A percentile compares a stretch with the other conserved stretches of the same genome.
Conservation (phyloP, 2,888 invertebrate genomes). For the Tetragnatha montana region DNA sequence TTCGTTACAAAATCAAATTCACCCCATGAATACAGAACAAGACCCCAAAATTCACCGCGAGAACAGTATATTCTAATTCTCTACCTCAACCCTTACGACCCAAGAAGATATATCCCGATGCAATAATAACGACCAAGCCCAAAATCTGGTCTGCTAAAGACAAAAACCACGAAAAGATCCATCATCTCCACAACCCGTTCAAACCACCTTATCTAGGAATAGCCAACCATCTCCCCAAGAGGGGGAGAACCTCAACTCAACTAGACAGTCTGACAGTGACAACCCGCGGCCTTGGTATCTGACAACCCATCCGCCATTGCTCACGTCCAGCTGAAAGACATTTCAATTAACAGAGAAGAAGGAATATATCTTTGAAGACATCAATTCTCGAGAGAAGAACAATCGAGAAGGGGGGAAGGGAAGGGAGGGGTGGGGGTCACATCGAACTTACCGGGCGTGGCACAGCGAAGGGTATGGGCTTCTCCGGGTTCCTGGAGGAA, state of each 20-base stretch:
- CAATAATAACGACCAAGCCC: no score
- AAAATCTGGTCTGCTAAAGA: no score
- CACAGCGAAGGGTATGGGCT: constrained; percentile 64
- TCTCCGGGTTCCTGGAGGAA: constrained; percentile 63
- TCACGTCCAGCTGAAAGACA: background rate
- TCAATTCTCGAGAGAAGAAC: background rate
- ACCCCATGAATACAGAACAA: no score
- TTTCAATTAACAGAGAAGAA: background rate
- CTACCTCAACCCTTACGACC: no score
- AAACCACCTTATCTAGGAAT: no score
- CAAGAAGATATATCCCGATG: no score
- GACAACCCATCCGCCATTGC: background rate
- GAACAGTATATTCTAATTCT: no score
- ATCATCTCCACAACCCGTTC: no score
- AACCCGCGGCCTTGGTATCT: background rate
- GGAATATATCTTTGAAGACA: background rate
- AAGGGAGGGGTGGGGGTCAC: constrained; percentile 30
- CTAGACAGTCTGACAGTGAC: background rate
- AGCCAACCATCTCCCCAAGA: no score
- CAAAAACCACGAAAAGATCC: no score
- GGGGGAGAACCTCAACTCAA: background rate
- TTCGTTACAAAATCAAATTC: no score
- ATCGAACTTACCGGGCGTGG: constrained; percentile 69
- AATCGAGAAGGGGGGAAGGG: background rate
- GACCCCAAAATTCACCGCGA: no score